Evolutionary conservation across 2,797 vertebrate species (phyloP).

Genomic region (Falco peregrinus): DNA sequence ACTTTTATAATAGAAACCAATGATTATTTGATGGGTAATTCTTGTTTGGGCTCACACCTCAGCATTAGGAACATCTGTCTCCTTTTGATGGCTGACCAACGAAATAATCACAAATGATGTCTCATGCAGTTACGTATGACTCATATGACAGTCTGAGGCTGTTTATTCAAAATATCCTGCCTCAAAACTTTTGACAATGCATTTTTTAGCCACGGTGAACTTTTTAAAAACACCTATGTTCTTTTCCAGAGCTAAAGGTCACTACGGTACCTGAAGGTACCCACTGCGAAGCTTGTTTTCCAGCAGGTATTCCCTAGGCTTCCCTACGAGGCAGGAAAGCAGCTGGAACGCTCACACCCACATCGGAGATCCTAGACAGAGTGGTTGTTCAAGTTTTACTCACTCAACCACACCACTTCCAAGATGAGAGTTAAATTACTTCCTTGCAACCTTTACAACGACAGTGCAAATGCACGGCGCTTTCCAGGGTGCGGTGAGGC

Average conservation of each 20-base stretch:
- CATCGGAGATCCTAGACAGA: neutral
- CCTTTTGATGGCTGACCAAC: neutral
- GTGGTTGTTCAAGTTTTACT: neutral
- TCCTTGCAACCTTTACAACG: neutral
- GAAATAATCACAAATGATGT: neutral
- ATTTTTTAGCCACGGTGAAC: neutral
- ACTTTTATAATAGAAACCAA: neutral
- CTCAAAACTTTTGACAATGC: neutral
- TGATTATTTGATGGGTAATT: neutral
- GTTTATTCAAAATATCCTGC: neutral
- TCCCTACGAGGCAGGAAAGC: neutral
- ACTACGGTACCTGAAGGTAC: neutral
- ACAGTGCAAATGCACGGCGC: fast-evolving
- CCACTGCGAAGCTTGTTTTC: neutral
- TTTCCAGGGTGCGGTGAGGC: neutral
- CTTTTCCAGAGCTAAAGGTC: neutral
- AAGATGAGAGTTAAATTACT: neutral
- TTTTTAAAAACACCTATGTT: neutral
- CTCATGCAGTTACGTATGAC: neutral
- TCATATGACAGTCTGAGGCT: neutral
- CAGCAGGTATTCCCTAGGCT: neutral
- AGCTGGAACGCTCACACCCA: neutral
- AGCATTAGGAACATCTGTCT: neutral
- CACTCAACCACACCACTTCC: neutral
- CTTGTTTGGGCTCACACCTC: neutral